A percentile compares a stretch with the other conserved stretches of the same genome.
phyloP scores from a whole-genome alignment of 2,888 invertebrate species.

The Nephrotoma flavescens region DNA sequence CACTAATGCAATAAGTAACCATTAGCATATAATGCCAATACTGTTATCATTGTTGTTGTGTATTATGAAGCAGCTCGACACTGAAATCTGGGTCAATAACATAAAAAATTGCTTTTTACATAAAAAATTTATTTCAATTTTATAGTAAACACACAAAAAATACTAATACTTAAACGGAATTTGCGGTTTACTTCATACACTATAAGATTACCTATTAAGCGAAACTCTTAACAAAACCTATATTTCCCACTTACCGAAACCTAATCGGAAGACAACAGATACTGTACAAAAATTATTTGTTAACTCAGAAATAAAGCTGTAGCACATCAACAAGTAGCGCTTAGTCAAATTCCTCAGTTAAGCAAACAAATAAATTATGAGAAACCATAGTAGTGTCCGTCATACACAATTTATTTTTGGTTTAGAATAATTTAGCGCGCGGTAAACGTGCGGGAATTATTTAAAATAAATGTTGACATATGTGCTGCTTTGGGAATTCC shows the following conservation, averaged over 20 bases:
- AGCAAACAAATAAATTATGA: too few relatives aligned
- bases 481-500: too few relatives aligned
- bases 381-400: too few relatives aligned
- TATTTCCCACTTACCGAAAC: neutral
- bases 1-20: neutral
- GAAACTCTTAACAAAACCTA: neutral
- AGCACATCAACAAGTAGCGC: too few relatives aligned
- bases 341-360: too few relatives aligned
- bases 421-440: too few relatives aligned
- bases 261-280: too few relatives aligned
- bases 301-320: too few relatives aligned
- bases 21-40: neutral
- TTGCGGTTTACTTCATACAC: neutral
- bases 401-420: too few relatives aligned
- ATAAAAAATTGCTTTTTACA: neutral
- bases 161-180: neutral
- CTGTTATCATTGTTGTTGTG: neutral
- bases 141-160: neutral
- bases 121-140: neutral
- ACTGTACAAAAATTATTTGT: too few relatives aligned
- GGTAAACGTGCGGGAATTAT: too few relatives aligned
- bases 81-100: slow-evolving; percentile 6
- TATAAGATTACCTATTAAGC: neutral
- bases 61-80: neutral
- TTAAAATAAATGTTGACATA: too few relatives aligned